These are phyloP conservation scores for Pharmacophagus antenor DNA, from an alignment of 2,888 invertebrate genomes.

Conservation along the genomic window DNA sequence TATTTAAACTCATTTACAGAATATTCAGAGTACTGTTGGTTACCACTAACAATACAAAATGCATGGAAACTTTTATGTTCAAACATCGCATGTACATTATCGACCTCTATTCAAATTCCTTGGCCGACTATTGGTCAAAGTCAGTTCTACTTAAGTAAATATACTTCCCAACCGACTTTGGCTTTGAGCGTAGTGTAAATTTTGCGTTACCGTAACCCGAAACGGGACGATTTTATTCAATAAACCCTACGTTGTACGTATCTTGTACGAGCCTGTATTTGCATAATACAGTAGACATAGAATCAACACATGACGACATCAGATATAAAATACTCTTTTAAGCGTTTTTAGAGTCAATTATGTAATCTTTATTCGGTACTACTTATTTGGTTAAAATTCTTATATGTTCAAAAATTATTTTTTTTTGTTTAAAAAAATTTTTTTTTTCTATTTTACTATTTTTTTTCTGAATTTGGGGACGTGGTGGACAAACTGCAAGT, in stretches of 20 bases:
- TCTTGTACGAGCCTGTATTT: not conserved
- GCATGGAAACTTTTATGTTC: not conserved
- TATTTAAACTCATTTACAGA: not conserved
- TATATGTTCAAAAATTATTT: too few relatives aligned
- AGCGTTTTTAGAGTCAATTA: not conserved
- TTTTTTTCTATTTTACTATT: too few relatives aligned
- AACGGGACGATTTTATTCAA: not conserved
- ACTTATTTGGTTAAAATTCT: too few relatives aligned
- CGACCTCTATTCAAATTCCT: not conserved
- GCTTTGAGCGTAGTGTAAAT: conserved; percentile 5
- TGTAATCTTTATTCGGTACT: not conserved
- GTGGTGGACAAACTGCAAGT: too few relatives aligned
- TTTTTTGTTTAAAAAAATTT: too few relatives aligned
- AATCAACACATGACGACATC: not conserved
- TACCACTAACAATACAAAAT: not conserved
- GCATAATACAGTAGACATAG: not conserved
- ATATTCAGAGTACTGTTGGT: not conserved
- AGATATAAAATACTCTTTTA: not conserved
- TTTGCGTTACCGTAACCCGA: not conserved
- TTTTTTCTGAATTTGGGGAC: too few relatives aligned
- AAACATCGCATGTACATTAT: not conserved
- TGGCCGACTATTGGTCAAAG: not conserved
- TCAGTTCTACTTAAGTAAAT: conserved; percentile 2
- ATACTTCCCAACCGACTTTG: not conserved
- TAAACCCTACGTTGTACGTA: not conserved